Evolutionary conservation across 1,140 invertebrate genomes (phyloP), one percentile per base, ranked within the genome.

Genomic region (Drosophila simulans): DNA sequence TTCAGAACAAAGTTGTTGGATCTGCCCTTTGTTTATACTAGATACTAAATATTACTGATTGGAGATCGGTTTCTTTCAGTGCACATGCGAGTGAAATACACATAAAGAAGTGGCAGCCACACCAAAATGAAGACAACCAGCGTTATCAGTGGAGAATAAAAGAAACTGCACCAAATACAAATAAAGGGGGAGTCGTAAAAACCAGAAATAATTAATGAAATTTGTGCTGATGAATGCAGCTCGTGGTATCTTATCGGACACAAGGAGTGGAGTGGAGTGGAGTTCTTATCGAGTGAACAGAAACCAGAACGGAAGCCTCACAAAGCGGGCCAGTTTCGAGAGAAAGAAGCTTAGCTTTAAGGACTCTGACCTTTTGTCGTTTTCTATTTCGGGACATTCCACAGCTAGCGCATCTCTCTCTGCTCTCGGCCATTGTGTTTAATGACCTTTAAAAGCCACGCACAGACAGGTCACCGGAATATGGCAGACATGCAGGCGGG

Each of bases 371-470:
- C 83, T 88, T 88, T 88, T 73, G 39, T 53, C 42, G 65, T 40
- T 80, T 77, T 77, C 64, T 84, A 84, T 89, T 88, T 89, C 58
- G 77, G 77, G 71, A 64, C 81, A 82, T 70, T 77, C 34, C 5
- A 25, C 27, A 15, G 46, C 46, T 17, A 52, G 27, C 35, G 35
- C 70, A 39, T 35, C n/a, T 37, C 51, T 42, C 39, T 25, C 27
- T n/a, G n/a, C 8, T 49, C 8, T 49, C 39, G 27, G 37, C 75
- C 73, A 86, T 86, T 86, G 83, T 88, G 64, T 80, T 84, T 56
- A 88, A 88, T 88, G 84, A 88, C 84, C 84, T 88, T 88, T 88
- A 88, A 88, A 81, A 88, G 86, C 72, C 69, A 88, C 81, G 82
- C 80, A 75, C 80, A 88, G 84, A 88, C 80, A 88, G 84, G 84